Evolutionary conservation across 2,113 vertebrate species (phyloP).

Genomic region (Microtus richardsoni): DNA sequence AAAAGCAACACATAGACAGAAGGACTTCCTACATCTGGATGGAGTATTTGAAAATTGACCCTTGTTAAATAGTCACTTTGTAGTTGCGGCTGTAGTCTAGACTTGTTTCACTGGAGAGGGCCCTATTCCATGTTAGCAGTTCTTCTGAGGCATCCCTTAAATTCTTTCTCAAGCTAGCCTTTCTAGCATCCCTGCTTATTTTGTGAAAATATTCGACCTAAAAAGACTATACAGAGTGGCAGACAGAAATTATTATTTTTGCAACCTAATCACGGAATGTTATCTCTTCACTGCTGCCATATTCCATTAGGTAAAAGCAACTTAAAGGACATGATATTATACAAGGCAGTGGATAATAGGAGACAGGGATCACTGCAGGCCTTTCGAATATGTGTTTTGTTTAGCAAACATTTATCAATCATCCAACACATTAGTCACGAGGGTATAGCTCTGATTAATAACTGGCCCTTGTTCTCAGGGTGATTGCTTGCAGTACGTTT

Average conservation of each 20-base stretch:
- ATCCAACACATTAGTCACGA: not conserved
- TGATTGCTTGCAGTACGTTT: not conserved
- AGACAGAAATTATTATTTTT: slow-evolving; percentile 13
- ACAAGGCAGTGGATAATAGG: not conserved
- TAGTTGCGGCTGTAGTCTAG: not conserved
- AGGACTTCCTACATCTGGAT: too few species aligned
- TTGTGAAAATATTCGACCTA: not conserved
- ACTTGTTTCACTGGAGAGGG: not conserved
- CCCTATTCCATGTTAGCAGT: not conserved
- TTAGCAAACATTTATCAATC: slow-evolving; percentile 21
- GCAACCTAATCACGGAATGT: not conserved
- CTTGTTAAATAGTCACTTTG: not conserved
- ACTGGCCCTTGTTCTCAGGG: not conserved
- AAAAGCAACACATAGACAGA: too few species aligned
- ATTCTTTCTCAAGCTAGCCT: not conserved
- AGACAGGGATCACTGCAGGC: not conserved
- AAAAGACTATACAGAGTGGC: not conserved
- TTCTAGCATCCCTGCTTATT: not conserved
- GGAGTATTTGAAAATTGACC: not conserved
- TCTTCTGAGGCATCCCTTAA: not conserved
- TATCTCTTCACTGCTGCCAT: not conserved
- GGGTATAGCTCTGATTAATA: not conserved
- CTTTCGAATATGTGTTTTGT: not conserved
- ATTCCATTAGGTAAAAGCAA: not conserved
- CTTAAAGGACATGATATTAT: not conserved